Evolutionary conservation across 2,113 vertebrate genomes (phyloP).

Genomic region (Perca flavescens): DNA sequence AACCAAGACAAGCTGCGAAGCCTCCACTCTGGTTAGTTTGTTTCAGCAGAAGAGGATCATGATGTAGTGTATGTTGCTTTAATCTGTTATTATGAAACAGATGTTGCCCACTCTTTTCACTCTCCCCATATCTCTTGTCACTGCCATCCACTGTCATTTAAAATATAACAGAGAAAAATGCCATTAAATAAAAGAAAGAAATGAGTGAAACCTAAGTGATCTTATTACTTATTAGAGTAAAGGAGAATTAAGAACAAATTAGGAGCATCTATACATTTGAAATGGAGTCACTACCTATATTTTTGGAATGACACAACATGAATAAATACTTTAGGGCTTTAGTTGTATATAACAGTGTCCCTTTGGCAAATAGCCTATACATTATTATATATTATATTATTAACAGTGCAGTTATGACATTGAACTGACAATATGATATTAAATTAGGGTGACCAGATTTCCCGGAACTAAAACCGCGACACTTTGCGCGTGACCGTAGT

Average conservation of each 20-base stretch:
- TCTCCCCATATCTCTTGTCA: neutral
- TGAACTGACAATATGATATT: neutral
- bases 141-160: neutral
- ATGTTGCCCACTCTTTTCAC: neutral
- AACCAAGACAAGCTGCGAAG: conserved; percentile 39
- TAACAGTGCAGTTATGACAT: neutral
- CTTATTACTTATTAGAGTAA: neutral
- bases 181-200: neutral
- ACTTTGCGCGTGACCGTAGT: no score
- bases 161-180: neutral
- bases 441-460: no score
- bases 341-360: neutral
- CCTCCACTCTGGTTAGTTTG: conserved; percentile 60
- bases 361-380: no score
- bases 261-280: neutral
- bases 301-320: neutral
- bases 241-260: neutral
- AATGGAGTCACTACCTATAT: neutral
- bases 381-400: no score
- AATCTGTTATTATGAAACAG: neutral
- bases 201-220: neutral
- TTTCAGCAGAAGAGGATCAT: conserved; percentile 65
- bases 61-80: conserved; percentile 47
- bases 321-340: neutral
- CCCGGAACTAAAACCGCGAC: no score